Base-by-base conservation (phyloP, 1,140 invertebrate species). In the Ruditapes philippinarum region DNA sequence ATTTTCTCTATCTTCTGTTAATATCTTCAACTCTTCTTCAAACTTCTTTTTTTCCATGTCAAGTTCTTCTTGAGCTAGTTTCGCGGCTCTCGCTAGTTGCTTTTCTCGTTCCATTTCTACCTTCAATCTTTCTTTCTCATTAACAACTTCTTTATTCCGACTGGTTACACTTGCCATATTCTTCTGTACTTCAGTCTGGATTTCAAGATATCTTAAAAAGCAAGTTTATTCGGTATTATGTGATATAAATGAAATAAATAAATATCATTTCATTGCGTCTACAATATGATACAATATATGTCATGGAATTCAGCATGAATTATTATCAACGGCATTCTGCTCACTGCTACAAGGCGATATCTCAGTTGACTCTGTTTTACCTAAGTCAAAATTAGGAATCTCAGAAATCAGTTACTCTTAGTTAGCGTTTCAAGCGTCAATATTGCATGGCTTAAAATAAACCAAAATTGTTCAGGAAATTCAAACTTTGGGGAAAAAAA, bases 181-280 rank as follows among this genome's bases (percentile, higher is more conserved):
- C 12, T 70, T 70, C 65, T 70, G 65, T 9, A 70, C 12, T 70
- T 70, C 65, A 2, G 65, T 70, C 28, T 70, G 65, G 5, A 70
- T 28, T n/a, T 70, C 14, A 4, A 28, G 9, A 33, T 70, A 70
- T 11, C 65, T 70, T 11, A 9, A 70, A 70, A 70, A 11, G 31
- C 7, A 33, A n/a, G n/a, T 9, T 11, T 65, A 11, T 5, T 11
- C 9, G 31, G 31, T 7, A n/a, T 17, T 49, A 17, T 7, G 45
- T 49, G 9, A 9, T 65, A 7, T 25, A 65, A 11, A 7, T 11
- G 11, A 7, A 25, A n/a, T 25, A n/a, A n/a, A 33, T 25, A 9
- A 65, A 33, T 33, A 65, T 11, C 9, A 11, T 9, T 65, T 65
- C 31, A 11, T 9, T 11, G n/a, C 11, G n/a, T 65, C n/a, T n/a